phyloP scores from a whole-genome alignment of 2,888 invertebrate genomes.

The Boloria selene region DNA sequence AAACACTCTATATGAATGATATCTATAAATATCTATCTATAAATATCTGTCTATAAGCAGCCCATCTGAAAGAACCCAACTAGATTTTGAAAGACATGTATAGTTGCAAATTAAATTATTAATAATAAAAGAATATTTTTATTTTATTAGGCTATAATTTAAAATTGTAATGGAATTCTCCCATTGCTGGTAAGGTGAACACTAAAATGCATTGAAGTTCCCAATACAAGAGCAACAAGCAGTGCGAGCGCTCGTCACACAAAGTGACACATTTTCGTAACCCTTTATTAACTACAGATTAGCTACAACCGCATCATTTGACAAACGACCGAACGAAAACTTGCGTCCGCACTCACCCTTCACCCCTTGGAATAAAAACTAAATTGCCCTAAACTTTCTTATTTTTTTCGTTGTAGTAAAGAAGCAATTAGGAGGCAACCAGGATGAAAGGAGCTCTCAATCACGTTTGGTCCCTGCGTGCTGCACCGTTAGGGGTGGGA shows the following conservation, averaged over 20 bases:
- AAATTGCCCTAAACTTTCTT: constrained; percentile 45
- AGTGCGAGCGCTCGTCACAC: constrained; percentile 3
- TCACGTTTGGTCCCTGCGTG: constrained; percentile 29
- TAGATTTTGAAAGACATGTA: too few species aligned
- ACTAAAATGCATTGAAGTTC: too few species aligned
- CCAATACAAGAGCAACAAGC: not conserved
- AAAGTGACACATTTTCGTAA: constrained; percentile 45
- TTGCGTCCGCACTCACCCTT: constrained; percentile 34
- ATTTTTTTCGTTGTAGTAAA: constrained; percentile 52
- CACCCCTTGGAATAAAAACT: constrained; percentile 42
- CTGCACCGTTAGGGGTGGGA: constrained; percentile 37
- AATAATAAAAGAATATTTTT: too few species aligned
- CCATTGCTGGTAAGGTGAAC: too few species aligned
- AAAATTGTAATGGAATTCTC: too few species aligned
- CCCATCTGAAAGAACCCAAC: too few species aligned
- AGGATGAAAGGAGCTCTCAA: constrained; percentile 50
- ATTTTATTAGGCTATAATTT: too few species aligned
- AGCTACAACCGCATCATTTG: constrained; percentile 56
- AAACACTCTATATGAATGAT: too few species aligned
- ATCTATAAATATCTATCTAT: too few species aligned
- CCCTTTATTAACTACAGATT: constrained; percentile 59
- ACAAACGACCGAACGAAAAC: constrained; percentile 44
- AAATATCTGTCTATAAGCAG: too few species aligned
- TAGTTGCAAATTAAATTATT: too few species aligned
- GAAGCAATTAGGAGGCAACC: constrained; percentile 67